Evolutionary conservation across 2,888 invertebrate species (phyloP).

Genomic region (Alentia gelatinosa): DNA sequence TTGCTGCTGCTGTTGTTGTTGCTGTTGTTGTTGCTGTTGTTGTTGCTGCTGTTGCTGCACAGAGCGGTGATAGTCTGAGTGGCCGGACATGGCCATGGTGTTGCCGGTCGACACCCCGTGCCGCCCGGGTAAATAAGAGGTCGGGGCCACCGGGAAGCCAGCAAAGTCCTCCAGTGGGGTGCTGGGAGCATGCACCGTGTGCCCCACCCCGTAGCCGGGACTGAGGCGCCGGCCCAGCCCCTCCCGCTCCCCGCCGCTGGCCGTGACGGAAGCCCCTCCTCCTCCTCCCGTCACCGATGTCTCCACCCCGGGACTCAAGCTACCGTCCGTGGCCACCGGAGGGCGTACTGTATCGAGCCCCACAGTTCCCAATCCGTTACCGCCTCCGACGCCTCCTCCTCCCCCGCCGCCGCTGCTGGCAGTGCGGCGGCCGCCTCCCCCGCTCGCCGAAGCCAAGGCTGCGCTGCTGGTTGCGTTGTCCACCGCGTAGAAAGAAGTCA

Average conservation of each 20-base stretch:
- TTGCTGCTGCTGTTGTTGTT: conserved; percentile 36
- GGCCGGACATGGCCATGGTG: neutral
- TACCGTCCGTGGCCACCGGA: conserved; percentile 7
- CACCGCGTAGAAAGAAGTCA: conserved; percentile 39
- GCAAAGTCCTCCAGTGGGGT: neutral
- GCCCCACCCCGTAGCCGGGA: conserved; percentile 17
- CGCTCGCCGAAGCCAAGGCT: neutral
- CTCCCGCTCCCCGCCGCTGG: neutral
- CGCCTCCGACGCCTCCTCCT: neutral
- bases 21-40: conserved; percentile 39
- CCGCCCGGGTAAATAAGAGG: neutral
- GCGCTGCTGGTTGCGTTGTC: neutral
- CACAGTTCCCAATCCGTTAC: neutral
- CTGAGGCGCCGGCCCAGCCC: conserved; percentile 25
- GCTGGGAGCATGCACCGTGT: conserved; percentile 46
- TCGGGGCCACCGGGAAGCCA: conserved; percentile 2
- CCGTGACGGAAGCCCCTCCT: neutral
- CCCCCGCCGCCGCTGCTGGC: neutral
- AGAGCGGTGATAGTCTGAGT: conserved; percentile 9
- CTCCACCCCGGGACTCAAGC: conserved; percentile 9
- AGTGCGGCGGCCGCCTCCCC: neutral
- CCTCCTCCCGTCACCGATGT: neutral
- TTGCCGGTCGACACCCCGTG: neutral
- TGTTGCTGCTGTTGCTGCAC: conserved; percentile 33
- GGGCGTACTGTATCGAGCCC: conserved; percentile 19